Percentiles rank a stretch among this genome's conserved stretches.
Evolutionary conservation across 2,797 vertebrate species (phyloP).

Genomic region (Chanos chanos): DNA sequence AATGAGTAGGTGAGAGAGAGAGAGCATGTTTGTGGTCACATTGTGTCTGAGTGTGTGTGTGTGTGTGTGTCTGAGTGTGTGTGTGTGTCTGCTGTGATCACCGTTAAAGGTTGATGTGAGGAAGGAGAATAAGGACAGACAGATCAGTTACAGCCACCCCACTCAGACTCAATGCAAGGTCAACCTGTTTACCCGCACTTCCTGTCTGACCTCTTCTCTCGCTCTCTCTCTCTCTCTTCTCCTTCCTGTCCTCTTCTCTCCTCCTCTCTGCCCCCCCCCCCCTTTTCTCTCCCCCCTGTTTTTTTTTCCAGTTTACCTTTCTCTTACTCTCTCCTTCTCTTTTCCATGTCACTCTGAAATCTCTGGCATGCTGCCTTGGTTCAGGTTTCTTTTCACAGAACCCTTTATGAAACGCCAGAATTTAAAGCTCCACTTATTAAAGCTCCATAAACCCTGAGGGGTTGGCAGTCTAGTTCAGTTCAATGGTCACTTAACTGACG

Average conservation of each 20-base stretch:
- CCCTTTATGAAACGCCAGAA: too few species aligned
- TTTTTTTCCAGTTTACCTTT: too few species aligned
- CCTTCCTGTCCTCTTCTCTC: neutral
- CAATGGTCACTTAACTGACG: too few species aligned
- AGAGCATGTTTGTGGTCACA: neutral
- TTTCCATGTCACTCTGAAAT: too few species aligned
- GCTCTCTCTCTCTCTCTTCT: neutral
- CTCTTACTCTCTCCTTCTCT: too few species aligned
- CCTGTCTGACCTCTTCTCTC: neutral
- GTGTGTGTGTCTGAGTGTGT: constrained; percentile 8
- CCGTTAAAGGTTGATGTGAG: constrained; percentile 15
- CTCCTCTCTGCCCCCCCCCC: neutral
- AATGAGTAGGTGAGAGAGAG: constrained; percentile 5
- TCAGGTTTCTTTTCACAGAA: too few species aligned
- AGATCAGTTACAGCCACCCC: constrained; percentile 33
- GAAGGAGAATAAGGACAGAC: constrained; percentile 20
- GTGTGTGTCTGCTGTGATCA: neutral
- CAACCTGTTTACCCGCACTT: constrained; percentile 30
- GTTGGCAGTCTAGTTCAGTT: too few species aligned
- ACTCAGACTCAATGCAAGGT: constrained; percentile 34
- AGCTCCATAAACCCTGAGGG: too few species aligned
- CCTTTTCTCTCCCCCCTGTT: constrained; percentile 4
- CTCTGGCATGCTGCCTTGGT: too few species aligned
- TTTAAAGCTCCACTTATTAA: too few species aligned
- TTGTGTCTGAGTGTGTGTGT: constrained; percentile 19